A percentile compares a stretch with the other conserved stretches of the same genome.
These are phyloP conservation scores for Yponomeuta sedellus DNA, from an alignment of 2,888 invertebrate species.

Conservation along the genomic window DNA sequence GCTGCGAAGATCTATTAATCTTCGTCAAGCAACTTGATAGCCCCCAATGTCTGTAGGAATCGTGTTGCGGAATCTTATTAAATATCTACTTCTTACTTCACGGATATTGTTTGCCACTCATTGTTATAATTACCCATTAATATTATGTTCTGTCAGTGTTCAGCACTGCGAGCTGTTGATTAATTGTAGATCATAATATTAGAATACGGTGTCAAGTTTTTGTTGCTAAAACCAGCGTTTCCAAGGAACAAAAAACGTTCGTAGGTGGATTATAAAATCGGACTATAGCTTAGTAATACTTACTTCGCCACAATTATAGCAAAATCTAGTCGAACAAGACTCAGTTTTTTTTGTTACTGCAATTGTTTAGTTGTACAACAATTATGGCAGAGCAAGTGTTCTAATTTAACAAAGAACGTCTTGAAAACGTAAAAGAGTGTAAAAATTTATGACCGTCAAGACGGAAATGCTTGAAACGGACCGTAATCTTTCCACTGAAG, in stretches of 20 bases:
- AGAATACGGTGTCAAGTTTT: constrained; percentile 5
- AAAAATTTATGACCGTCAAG: constrained; percentile 37
- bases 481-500: too few relatives aligned
- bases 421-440: constrained; percentile 33
- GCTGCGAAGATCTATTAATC: constrained; percentile 50
- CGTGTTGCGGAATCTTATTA: constrained; percentile 65
- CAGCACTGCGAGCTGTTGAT: constrained; percentile 21
- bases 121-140: constrained; percentile 66
- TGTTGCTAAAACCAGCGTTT: not conserved
- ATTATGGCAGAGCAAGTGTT: too few relatives aligned
- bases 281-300: not conserved
- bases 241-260: not conserved
- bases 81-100: constrained; percentile 44
- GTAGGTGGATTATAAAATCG: not conserved
- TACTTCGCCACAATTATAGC: not conserved
- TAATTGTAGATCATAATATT: constrained; percentile 2
- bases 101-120: constrained; percentile 60
- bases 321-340: constrained; percentile 5
- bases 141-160: constrained; percentile 54
- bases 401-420: constrained; percentile 31
- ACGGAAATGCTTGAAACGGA: not conserved
- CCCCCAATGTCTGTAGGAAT: constrained; percentile 52
- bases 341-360: not conserved
- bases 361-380: too few relatives aligned
- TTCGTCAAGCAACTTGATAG: constrained; percentile 61